A percentile compares a stretch with the other conserved stretches of the same genome.
Evolutionary conservation across 2,113 vertebrate species (phyloP).

Genomic region (Sinocyclocheilus maitianheensis): DNA sequence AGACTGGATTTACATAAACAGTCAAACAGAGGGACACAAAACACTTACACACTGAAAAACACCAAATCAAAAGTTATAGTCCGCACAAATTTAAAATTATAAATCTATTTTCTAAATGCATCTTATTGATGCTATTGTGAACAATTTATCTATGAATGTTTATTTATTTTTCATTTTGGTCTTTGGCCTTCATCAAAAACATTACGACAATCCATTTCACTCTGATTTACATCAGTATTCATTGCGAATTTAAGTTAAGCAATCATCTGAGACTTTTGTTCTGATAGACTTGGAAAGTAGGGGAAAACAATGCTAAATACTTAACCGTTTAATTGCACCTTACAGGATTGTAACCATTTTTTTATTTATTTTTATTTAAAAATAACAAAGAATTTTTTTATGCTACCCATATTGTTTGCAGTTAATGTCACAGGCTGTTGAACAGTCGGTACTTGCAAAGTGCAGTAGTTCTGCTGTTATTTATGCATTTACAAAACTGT

Average conservation of each 20-base stretch:
- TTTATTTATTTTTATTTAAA: too few species aligned
- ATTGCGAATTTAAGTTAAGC: not conserved
- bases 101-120: not conserved
- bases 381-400: too few species aligned
- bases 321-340: too few species aligned
- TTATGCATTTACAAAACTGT: too few species aligned
- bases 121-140: not conserved
- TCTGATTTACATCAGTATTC: not conserved
- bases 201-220: not conserved
- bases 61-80: not conserved
- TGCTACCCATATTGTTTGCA: too few species aligned
- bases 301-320: too few species aligned
- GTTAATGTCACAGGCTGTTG: too few species aligned
- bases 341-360: too few species aligned
- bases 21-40: not conserved
- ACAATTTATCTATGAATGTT: not conserved
- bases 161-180: not conserved
- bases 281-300: not conserved
- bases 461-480: too few species aligned
- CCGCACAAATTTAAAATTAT: not conserved
- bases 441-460: too few species aligned
- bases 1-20: conserved; percentile 20
- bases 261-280: not conserved
- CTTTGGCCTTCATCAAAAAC: not conserved
- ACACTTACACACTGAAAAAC: not conserved